Evolutionary conservation across 2,113 vertebrate species (phyloP).

Genomic region (Galemys pyrenaicus): DNA sequence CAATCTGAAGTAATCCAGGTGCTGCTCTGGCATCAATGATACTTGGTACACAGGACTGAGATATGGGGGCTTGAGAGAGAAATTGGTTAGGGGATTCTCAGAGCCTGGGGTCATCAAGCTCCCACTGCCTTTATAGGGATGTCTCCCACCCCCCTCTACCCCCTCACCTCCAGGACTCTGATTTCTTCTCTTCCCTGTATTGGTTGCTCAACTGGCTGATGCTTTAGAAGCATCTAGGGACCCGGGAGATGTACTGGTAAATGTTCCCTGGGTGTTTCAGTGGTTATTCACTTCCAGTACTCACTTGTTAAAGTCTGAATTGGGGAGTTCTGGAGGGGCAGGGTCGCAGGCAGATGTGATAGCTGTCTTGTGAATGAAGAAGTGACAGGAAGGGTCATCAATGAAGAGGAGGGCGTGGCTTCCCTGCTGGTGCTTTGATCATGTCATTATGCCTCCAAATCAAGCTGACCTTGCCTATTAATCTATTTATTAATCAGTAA

Average conservation of each 20-base stretch:
- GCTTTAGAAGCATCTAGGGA: background rate
- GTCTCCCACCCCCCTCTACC: fast-evolving
- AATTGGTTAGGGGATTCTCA: background rate
- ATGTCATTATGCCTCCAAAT: background rate
- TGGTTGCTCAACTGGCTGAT: background rate
- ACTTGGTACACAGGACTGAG: background rate
- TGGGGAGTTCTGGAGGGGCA: background rate
- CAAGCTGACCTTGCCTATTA: background rate
- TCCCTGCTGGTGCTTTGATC: background rate
- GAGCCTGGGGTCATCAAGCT: background rate
- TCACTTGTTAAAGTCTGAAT: background rate
- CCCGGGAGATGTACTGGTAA: background rate
- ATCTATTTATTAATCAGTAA: background rate
- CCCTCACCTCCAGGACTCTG: background rate
- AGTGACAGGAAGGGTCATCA: background rate
- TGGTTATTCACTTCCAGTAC: background rate
- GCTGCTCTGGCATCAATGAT: background rate
- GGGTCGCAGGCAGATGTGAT: background rate
- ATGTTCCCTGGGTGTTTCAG: background rate
- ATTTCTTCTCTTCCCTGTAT: background rate
- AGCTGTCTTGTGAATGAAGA: background rate
- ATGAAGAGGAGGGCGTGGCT: background rate
- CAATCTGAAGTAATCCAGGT: background rate
- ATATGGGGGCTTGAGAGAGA: background rate
- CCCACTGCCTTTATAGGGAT: background rate